Evolutionary conservation across 2,113 vertebrate genomes (phyloP).

Genomic region (Ivindomyrus marchei): DNA sequence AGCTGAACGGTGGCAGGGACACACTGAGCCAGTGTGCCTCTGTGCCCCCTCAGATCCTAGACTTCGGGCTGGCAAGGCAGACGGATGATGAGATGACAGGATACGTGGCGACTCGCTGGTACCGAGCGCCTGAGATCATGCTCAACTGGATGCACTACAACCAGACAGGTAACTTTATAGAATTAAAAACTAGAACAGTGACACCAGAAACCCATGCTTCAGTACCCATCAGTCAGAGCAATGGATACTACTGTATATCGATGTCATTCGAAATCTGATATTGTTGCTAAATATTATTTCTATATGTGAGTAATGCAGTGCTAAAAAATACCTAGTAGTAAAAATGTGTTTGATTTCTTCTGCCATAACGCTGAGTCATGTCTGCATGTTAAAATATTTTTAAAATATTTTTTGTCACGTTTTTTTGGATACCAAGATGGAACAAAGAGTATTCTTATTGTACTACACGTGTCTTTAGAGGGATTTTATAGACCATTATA

Average conservation of each 20-base stretch:
- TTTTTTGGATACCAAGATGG: neutral
- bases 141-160: conserved; percentile 99
- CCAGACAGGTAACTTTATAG: conserved; percentile 74
- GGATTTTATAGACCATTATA: neutral
- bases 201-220: neutral
- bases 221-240: neutral
- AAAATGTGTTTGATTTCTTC: neutral
- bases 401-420: neutral
- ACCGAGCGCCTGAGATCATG: conserved; percentile 95
- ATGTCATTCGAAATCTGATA: neutral
- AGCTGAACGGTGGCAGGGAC: neutral
- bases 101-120: conserved; percentile 95
- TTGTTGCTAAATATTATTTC: neutral
- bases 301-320: neutral
- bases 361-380: neutral
- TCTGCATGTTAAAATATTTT: neutral
- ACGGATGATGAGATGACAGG: conserved; percentile 97
- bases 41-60: conserved; percentile 73
- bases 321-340: neutral
- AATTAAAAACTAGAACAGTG: neutral
- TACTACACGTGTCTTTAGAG: neutral
- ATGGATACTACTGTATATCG: neutral
- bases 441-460: neutral
- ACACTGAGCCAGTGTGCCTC: neutral
- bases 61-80: conserved; percentile 91